Conservation (phyloP, 2,113 vertebrate genomes). For the Tiliqua scincoides region DNA sequence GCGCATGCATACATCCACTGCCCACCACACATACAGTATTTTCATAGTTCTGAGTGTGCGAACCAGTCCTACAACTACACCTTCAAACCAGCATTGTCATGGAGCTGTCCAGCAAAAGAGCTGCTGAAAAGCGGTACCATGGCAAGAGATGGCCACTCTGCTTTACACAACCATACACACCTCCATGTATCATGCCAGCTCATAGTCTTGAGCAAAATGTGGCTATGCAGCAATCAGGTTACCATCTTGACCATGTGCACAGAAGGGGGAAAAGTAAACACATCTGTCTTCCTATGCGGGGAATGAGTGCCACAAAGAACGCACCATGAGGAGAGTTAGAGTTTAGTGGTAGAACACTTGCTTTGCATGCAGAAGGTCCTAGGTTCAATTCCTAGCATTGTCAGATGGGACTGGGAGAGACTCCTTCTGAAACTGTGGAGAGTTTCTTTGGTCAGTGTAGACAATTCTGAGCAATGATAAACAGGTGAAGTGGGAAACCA, state of each 20-base stretch:
- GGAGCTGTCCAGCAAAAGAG: constrained; percentile 35
- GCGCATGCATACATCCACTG: background rate
- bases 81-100: background rate
- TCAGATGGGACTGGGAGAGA: too few relatives aligned
- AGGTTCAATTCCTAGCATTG: too few relatives aligned
- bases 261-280: background rate
- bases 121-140: constrained; percentile 11
- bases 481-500: too few relatives aligned
- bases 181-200: background rate
- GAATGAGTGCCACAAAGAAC: background rate
- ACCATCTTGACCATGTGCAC: background rate
- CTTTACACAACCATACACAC: background rate
- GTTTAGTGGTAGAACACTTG: too few relatives aligned
- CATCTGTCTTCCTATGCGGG: background rate
- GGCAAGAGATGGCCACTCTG: background rate
- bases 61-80: background rate
- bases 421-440: too few relatives aligned
- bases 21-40: background rate
- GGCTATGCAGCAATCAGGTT: background rate
- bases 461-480: too few relatives aligned
- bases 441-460: too few relatives aligned
- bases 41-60: too few relatives aligned
- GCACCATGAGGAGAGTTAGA: background rate
- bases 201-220: background rate
- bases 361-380: too few relatives aligned